phyloP scores from a whole-genome alignment of 2,797 vertebrate genomes.

The Amniataba percoides region DNA sequence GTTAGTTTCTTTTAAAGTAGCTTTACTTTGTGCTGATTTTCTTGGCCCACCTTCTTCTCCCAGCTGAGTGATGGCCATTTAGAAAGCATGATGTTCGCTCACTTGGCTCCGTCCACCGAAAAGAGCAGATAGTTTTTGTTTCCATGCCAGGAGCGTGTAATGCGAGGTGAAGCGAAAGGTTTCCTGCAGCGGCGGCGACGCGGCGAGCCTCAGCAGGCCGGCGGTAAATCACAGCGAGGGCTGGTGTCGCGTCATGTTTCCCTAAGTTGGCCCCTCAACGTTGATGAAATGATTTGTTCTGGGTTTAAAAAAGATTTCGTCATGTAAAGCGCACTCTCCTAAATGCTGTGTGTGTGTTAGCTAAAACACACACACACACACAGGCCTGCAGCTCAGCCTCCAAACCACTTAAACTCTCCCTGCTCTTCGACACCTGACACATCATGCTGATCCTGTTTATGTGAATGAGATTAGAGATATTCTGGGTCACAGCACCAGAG shows the following conservation, averaged over 20 bases:
- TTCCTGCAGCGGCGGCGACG: conserved; percentile 40
- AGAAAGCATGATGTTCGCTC: neutral
- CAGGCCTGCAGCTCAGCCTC: conserved; percentile 9
- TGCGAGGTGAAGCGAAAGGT: conserved; percentile 34
- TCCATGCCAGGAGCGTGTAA: conserved; percentile 33
- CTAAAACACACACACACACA: conserved; percentile 12
- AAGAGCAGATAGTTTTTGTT: conserved; percentile 22
- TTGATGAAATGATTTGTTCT: conserved; percentile 20
- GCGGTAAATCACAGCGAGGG: conserved; percentile 25
- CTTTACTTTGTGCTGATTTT: no score
- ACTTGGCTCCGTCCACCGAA: conserved; percentile 22
- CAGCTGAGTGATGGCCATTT: neutral
- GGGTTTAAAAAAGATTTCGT: conserved; percentile 25
- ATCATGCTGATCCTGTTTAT: conserved; percentile 53
- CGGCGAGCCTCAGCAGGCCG: conserved; percentile 22
- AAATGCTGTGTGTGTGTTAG: neutral
- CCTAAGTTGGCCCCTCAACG: conserved; percentile 26
- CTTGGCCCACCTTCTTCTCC: neutral
- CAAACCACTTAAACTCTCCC: conserved; percentile 15
- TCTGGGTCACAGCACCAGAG: conserved; percentile 31
- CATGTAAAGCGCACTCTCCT: conserved; percentile 6
- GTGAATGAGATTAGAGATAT: conserved; percentile 56
- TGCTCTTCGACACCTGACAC: conserved; percentile 48
- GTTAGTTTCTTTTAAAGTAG: neutral
- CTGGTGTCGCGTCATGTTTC: conserved; percentile 46